Percentiles rank a stretch among this genome's conserved stretches.
Conservation (phyloP, 2,797 vertebrate genomes). For the Sphenodon punctatus region DNA sequence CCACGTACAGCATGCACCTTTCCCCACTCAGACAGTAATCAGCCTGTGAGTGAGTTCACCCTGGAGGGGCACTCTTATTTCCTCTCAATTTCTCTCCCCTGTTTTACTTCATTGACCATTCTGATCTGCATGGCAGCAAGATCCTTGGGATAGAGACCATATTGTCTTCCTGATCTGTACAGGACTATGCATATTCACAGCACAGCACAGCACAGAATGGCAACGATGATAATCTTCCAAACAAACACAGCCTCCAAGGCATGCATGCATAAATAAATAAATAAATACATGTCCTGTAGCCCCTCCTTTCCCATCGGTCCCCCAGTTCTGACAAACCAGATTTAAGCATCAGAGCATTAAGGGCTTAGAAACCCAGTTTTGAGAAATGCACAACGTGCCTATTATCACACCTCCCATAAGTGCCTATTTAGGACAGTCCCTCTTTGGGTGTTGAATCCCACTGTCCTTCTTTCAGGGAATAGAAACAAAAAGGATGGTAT, state of each 20-base stretch:
- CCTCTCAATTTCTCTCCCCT: constrained; percentile 14
- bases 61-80: background rate
- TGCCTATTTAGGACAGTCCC: too few species aligned
- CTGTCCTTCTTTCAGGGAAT: too few species aligned
- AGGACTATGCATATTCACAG: background rate
- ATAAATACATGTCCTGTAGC: too few species aligned
- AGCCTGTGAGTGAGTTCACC: background rate
- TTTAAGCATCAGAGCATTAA: rapidly evolving
- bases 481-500: too few species aligned
- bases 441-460: too few species aligned
- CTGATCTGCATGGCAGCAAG: too few species aligned
- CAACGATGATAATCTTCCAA: background rate
- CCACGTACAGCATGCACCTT: background rate
- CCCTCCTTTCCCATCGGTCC: background rate
- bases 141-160: background rate
- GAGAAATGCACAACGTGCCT: too few species aligned
- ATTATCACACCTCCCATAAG: too few species aligned
- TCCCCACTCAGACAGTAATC: too few species aligned
- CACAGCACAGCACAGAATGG: background rate
- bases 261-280: too few species aligned
- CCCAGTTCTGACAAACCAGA: rapidly evolving
- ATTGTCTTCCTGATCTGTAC: too few species aligned
- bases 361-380: background rate
- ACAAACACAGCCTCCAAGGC: background rate
- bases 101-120: too few species aligned